Base-by-base conservation (phyloP, 2,888 invertebrate genomes). In the Aporophyla lueneburgensis region DNA sequence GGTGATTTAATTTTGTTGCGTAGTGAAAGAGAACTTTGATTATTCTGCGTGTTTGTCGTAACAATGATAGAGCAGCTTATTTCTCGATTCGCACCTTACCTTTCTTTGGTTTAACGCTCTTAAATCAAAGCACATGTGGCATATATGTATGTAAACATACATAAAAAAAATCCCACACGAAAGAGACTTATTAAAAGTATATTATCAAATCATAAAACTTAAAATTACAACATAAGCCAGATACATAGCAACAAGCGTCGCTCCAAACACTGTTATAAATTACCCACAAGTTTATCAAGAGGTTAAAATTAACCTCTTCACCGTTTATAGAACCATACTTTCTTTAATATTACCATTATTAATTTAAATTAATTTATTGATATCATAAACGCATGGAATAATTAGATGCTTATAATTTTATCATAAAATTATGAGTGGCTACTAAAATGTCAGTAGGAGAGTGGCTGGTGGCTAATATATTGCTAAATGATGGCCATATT, bases 281-380 rank as follows among this genome's bases (percentile, higher is more conserved):
- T 88, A 85, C 80, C 67, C 68, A 66, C n/a, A 82, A 81, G 24
- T 86, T 88, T 87, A 90, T 89, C 80, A 87, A 84, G 85, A 79
- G 81, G 81, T 90, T 88, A 90, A 90, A 89, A 88, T 88, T 86
- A 87, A 88, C 86, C 85, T 86, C 83, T 86, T 71, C 71, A 75
- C 71, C 75, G 75, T 83, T 83, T 79, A 86, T 70, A 81, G 70
- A 71, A 72, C 61, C 74, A 81, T 80, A 85, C 78, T 79, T 83
- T 82, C 81, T 83, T 80, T 59, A 68, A 71, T 76, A 75, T 75
- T 73, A 73, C 58, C 56, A 86, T 84, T 74, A 81, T 79, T 84
- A 86, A 84, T 86, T 80, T 72, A 82, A 85, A 86, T 87, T 87
- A 85, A 88, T 88, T 86, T 84, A 87, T 87, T 81, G 71, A 59